Percentiles rank a stretch among this genome's conserved stretches.
Evolutionary conservation across 1,140 invertebrate genomes (phyloP).

Genomic region (Ips typographus): DNA sequence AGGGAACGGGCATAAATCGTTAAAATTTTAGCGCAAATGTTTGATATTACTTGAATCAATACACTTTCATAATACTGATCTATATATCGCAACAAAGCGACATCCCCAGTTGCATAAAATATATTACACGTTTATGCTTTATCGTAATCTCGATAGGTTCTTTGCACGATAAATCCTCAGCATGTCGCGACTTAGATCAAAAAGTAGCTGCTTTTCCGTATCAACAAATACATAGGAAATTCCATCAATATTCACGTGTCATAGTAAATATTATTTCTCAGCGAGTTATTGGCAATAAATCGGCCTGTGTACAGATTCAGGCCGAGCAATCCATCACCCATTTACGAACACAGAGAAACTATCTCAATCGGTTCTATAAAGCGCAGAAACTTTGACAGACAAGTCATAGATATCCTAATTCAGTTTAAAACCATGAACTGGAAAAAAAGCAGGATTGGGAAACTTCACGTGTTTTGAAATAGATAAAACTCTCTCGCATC

Average conservation of each 20-base stretch:
- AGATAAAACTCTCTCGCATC: constrained; percentile 11
- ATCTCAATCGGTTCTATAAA: constrained; percentile 11
- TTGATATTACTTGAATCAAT: too few species aligned
- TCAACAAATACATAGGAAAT: constrained; percentile 13
- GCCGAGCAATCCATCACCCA: constrained; percentile 18
- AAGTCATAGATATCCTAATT: neutral
- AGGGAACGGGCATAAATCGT: too few species aligned
- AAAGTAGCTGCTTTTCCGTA: constrained; percentile 15
- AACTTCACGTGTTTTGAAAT: neutral
- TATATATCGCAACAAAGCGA: too few species aligned
- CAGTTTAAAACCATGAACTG: neutral
- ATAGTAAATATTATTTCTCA: constrained; percentile 30
- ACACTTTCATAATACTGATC: too few species aligned
- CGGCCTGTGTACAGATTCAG: constrained; percentile 13
- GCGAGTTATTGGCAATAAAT: constrained; percentile 27
- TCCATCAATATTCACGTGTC: constrained; percentile 26
- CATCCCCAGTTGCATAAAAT: too few species aligned
- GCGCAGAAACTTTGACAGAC: constrained; percentile 2
- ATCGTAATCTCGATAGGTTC: neutral
- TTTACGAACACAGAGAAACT: constrained; percentile 1
- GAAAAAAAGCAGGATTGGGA: neutral
- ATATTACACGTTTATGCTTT: too few species aligned
- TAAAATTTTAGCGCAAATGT: too few species aligned
- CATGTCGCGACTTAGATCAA: neutral
- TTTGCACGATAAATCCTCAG: neutral